Evolutionary conservation across 1,140 invertebrate genomes (phyloP).

Genomic region (Papilio glaucus): DNA sequence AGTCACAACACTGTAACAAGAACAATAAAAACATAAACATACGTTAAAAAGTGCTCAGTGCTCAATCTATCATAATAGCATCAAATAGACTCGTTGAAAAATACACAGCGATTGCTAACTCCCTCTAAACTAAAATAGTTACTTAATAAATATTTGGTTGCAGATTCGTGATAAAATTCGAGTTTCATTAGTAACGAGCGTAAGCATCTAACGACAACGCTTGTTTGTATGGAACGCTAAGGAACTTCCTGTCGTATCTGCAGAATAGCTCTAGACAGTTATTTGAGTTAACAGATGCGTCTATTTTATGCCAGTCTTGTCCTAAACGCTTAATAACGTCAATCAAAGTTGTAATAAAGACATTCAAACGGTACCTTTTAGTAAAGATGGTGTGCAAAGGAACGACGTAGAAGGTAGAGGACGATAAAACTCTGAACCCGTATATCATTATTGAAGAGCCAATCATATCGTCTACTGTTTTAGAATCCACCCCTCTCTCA

Average conservation of each 20-base stretch:
- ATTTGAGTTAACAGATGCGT: neutral
- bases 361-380: neutral
- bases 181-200: conserved; percentile 20
- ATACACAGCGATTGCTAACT: no score
- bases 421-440: no score
- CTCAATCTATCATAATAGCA: no score
- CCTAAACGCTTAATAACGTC: neutral
- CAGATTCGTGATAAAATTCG: neutral
- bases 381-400: no score
- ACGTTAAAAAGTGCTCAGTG: no score
- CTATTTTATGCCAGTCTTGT: neutral
- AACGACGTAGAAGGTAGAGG: no score
- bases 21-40: neutral
- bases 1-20: neutral
- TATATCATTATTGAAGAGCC: no score
- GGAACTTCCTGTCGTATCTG: conserved; percentile 26
- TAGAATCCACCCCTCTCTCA: no score
- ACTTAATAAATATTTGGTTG: neutral
- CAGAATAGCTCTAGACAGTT: neutral
- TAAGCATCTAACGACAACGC: neutral
- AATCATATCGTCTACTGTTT: no score
- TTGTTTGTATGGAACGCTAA: conserved; percentile 28
- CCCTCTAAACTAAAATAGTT: neutral
- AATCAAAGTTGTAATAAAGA: neutral
- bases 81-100: neutral